Base-by-base conservation (phyloP, 1,140 invertebrate species). In the Ceratoteleas bidentatus region DNA sequence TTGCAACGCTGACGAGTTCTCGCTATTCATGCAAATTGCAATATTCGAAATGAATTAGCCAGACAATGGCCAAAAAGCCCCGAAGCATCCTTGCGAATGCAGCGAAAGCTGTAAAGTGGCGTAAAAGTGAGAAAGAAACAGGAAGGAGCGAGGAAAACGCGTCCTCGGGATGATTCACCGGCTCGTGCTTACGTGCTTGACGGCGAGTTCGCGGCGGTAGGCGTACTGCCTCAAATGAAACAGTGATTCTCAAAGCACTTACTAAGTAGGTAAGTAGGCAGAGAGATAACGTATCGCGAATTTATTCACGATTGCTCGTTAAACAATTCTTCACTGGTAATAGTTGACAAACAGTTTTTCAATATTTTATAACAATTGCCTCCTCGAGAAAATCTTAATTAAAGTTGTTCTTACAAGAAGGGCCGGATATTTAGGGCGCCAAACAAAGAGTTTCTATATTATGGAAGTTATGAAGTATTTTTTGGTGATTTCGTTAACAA, bases 151-250 rank as follows among this genome's bases (percentile, higher is more conserved):
- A 85, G 65, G 75, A 58, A 75, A 81, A 58, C 50, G 66, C 70
- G 70, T 75, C 75, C 60, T 72, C 65, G 82, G 79, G 84, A 77
- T 88, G 88, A 89, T 86, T 89, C 88, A 89, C 83, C 85, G 75
- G 75, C 84, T 85, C 85, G 84, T 83, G 81, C 72, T 64, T 65
- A 45, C 84, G 84, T 81, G 78, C 66, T 65, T 62, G 45, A 65
- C 43, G 47, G 60, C 54, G 50, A 75, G 34, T 79, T 77, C 45
- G 61, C 45, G 56, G 11, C 70, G 61, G 70, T 76, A 79, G 75
- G 74, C 76, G 70, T 73, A 80, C 54, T 62, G 75, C 54, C 45
- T 50, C 24, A 24, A 24, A 24, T 24, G 34, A 68, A 64, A 52
- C 82, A 81, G 83, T 76, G 75, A 65, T 70, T 72, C 79, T 77